Conservation (phyloP, 2,888 invertebrate species). For the Lymantria dispar region DNA sequence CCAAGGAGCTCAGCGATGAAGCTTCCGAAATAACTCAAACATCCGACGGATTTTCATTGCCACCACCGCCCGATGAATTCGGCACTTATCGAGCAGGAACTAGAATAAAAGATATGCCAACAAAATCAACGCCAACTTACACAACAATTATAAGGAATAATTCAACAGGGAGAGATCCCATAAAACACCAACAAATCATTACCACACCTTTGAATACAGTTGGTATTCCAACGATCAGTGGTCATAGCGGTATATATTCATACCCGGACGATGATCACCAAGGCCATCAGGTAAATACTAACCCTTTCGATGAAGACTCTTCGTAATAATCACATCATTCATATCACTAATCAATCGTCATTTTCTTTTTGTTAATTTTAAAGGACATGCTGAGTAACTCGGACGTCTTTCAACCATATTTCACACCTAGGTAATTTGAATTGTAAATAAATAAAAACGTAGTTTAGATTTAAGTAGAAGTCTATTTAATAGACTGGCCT, state of each 20-base stretch:
- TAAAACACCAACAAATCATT: conserved; percentile 50
- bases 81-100: conserved; percentile 66
- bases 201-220: conserved; percentile 69
- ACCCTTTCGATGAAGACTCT: conserved; percentile 70
- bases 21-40: conserved; percentile 69
- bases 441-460: conserved; percentile 33
- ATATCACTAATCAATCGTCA: conserved; percentile 31
- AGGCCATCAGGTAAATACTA: conserved; percentile 61
- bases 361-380: conserved; percentile 38
- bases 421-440: conserved; percentile 51
- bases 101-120: conserved; percentile 63
- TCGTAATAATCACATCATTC: conserved; percentile 29
- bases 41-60: conserved; percentile 71
- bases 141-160: conserved; percentile 60
- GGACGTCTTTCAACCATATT: conserved; percentile 46
- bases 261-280: conserved; percentile 66
- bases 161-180: conserved; percentile 48
- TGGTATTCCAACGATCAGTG: conserved; percentile 64
- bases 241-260: conserved; percentile 54
- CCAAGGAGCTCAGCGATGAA: conserved; percentile 68
- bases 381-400: conserved; percentile 47
- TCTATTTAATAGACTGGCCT: not conserved
- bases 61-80: conserved; percentile 75
- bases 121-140: conserved; percentile 60
- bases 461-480: not conserved